Percentiles rank a stretch among this genome's conserved stretches.
phyloP scores from a whole-genome alignment of 2,888 invertebrate species.

The Automeris io region DNA sequence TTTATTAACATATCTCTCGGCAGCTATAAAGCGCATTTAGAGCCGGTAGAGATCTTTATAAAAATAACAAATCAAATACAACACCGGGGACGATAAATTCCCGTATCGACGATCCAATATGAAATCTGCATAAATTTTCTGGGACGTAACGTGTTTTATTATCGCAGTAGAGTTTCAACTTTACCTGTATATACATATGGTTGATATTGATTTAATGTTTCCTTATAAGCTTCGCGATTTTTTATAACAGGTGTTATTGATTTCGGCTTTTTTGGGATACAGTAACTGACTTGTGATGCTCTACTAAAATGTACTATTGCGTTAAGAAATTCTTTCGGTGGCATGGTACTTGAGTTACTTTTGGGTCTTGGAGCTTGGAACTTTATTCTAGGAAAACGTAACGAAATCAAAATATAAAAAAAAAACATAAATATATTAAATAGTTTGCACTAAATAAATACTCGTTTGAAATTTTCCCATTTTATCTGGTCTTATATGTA shows the following conservation, averaged over 20 bases:
- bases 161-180: conserved; percentile 1
- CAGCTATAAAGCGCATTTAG: neutral
- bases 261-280: neutral
- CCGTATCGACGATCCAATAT: conserved; percentile 52
- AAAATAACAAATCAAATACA: conserved; percentile 20
- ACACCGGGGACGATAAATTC: conserved; percentile 33
- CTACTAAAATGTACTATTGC: no score
- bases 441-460: no score
- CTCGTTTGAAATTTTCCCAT: no score
- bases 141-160: conserved; percentile 10
- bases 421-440: no score
- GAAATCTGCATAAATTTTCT: conserved; percentile 46
- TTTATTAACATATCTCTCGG: neutral
- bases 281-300: no score
- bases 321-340: no score
- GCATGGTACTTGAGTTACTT: no score
- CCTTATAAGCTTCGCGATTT: neutral
- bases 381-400: no score
- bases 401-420: no score
- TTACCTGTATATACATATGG: conserved; percentile 1
- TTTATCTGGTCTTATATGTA: no score
- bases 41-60: conserved; percentile 3
- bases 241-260: neutral
- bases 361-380: no score
- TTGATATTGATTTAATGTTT: neutral